Evolutionary conservation across 2,797 vertebrate genomes (phyloP), one percentile per base, ranked within the genome.

Genomic region (Ambastaia sidthimunki): DNA sequence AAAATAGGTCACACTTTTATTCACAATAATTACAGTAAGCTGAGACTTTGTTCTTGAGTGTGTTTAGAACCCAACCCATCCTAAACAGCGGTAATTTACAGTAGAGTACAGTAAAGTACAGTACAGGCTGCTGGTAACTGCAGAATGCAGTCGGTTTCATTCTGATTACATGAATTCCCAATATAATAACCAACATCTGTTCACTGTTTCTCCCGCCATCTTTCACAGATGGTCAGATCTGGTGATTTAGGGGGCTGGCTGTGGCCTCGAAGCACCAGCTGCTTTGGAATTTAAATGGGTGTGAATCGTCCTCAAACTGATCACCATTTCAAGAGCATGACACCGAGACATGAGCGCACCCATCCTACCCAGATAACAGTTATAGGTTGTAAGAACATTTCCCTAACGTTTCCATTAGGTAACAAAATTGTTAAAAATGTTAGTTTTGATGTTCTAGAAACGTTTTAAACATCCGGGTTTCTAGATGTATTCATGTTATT

Each of bases 131-230:
- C 25, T 76, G 37, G 63, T 74, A 76, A 82, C 71, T 71, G 68
- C 71, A 76, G 60, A 80, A 47, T 54, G 31, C n/a, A 71, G 34
- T 71, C 52, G 72, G 67, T 65, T 80, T 37, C 63, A 72, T 52
- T 59, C n/a, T 67, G 68, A 60, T 75, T 82, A 31, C n/a, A 7
- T 77, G 78, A 83, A 86, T 82, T 84, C 83, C 71, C 66, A 77
- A 80, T 89, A 72, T 80, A 90, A 89, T 86, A 82, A 86, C 70
- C 55, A 88, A 80, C 90, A 91, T 92, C 91, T 91, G 91, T 63
- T 90, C 47, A 12, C 60, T 31, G 68, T 83, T 90, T 69, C 86
- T 78, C 79, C 74, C 47, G 75, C 66, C 70, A 70, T 82, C 67
- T 48, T 76, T 78, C 83, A 84, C 85, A 87, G 86, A 87, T 87